Evolutionary conservation across 1,140 invertebrate species (phyloP).

Genomic region (Spodoptera frugiperda): DNA sequence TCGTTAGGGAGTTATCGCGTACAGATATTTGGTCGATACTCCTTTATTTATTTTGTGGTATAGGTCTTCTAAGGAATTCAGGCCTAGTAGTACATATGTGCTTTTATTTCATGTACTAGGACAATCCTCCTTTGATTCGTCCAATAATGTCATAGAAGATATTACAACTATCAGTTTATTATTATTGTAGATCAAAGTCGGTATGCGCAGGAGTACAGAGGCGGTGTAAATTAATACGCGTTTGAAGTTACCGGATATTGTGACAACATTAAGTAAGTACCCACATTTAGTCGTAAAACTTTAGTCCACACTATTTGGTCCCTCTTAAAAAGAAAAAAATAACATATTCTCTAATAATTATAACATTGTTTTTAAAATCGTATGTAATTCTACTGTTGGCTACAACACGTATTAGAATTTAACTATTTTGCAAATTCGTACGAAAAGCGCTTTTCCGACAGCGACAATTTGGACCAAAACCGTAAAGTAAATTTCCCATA

Average conservation of each 20-base stretch:
- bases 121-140: constrained; percentile 23
- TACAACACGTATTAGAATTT: too few relatives aligned
- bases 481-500: too few relatives aligned
- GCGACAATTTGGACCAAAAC: too few relatives aligned
- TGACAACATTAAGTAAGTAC: constrained; percentile 38
- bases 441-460: too few relatives aligned
- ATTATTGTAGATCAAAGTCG: constrained; percentile 43
- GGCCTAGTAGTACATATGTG: too few relatives aligned
- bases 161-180: constrained; percentile 26
- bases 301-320: constrained; percentile 26
- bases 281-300: constrained; percentile 10
- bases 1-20: too few relatives aligned
- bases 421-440: too few relatives aligned
- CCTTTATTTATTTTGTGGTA: too few relatives aligned
- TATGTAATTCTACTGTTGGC: too few relatives aligned
- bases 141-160: constrained; percentile 21
- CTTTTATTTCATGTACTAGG: neutral
- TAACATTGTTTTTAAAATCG: too few relatives aligned
- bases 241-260: constrained; percentile 52
- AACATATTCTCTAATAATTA: neutral
- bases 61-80: too few relatives aligned
- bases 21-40: too few relatives aligned
- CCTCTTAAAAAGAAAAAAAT: neutral
- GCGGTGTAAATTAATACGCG: constrained; percentile 22
- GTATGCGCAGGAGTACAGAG: constrained; percentile 15